Evolutionary conservation across 2,888 invertebrate species (phyloP).

Genomic region (Prosapia bicincta): DNA sequence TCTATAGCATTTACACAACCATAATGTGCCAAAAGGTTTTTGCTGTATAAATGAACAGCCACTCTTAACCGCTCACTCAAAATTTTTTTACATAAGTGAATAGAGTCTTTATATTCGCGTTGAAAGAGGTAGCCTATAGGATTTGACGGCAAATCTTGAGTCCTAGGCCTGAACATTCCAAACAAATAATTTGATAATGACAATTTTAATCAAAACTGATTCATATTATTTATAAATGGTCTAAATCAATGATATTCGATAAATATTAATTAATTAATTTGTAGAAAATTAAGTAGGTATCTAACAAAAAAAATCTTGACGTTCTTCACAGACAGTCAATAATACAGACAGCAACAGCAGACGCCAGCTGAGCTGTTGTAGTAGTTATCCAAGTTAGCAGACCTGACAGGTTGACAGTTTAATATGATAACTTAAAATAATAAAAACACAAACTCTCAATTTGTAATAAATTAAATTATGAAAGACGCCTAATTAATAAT

Average conservation of each 20-base stretch:
- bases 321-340: not conserved
- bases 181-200: not conserved
- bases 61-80: conserved; percentile 18
- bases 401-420: too few relatives aligned
- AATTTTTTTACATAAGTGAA: conserved; percentile 9
- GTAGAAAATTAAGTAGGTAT: not conserved
- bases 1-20: conserved; percentile 97
- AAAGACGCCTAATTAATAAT: too few relatives aligned
- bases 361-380: not conserved
- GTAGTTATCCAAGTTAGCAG: too few relatives aligned
- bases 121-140: conserved; percentile 16
- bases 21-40: conserved; percentile 66
- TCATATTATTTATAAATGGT: not conserved
- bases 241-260: not conserved
- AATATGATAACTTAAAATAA: too few relatives aligned
- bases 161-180: conserved; percentile 19
- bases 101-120: conserved; percentile 22
- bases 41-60: conserved; percentile 21
- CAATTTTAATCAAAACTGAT: not conserved
- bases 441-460: too few relatives aligned
- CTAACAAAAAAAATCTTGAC: not conserved
- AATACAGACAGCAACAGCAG: not conserved
- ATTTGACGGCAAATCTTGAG: conserved; percentile 17
- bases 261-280: not conserved
- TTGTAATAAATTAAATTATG: too few relatives aligned